Conservation (phyloP, 37 sponge, comb jelly and placozoan species). For the Mnemiopsis leidyi region DNA sequence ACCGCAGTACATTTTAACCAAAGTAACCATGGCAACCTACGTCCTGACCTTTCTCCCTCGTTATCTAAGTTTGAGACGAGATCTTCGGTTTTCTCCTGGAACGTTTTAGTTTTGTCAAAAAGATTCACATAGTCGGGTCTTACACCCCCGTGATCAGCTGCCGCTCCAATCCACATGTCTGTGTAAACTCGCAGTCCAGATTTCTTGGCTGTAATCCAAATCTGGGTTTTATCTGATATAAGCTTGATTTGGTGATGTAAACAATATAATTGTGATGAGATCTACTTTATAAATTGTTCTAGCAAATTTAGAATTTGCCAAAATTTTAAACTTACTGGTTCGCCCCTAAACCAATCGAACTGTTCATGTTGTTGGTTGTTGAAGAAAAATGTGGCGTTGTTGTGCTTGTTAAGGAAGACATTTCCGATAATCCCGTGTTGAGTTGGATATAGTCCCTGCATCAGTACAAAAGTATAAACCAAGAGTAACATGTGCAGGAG, state of each 20-base stretch:
- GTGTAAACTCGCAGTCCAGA: conserved; percentile 6
- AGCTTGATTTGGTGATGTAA: neutral
- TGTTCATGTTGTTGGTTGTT: neutral
- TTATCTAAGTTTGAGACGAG: neutral
- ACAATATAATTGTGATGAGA: neutral
- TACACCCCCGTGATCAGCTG: neutral
- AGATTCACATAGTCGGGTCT: neutral
- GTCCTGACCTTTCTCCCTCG: neutral
- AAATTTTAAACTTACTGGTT: neutral
- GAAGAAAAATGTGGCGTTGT: neutral
- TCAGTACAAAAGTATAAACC: too few relatives aligned
- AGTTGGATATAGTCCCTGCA: conserved; percentile 12
- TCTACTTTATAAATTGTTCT: too few relatives aligned
- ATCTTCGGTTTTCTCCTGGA: neutral
- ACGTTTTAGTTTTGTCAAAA: neutral
- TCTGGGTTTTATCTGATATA: neutral
- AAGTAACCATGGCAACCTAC: too few relatives aligned
- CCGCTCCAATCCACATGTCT: conserved; percentile 24
- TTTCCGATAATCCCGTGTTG: neutral
- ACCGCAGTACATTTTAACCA: too few relatives aligned
- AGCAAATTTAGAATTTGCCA: too few relatives aligned
- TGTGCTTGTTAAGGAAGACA: neutral
- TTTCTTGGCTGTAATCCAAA: conserved; percentile 46
- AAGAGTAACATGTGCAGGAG: too few relatives aligned
- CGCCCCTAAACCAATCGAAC: conserved; percentile 44